Conservation (phyloP, 2,113 vertebrate genomes). For the Pionites leucogaster region DNA sequence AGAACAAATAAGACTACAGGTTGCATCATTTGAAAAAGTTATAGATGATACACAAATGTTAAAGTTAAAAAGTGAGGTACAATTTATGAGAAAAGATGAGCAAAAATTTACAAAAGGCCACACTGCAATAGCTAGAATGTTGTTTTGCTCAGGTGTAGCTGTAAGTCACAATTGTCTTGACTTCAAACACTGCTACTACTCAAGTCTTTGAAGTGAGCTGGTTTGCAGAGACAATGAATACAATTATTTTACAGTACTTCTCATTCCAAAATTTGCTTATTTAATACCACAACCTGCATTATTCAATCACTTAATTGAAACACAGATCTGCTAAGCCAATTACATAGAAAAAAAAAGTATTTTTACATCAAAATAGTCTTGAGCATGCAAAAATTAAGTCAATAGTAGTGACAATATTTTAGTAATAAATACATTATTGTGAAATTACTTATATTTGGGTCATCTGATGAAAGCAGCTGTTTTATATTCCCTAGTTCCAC, state of each 20-base stretch:
- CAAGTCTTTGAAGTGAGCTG: background rate
- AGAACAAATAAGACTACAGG: background rate
- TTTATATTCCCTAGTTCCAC: background rate
- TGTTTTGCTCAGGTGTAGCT: background rate
- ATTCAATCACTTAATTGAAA: slow-evolving; percentile 21
- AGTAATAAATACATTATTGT: background rate
- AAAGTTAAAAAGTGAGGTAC: background rate
- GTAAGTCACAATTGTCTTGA: background rate
- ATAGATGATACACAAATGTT: background rate
- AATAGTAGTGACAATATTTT: background rate
- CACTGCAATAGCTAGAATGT: background rate
- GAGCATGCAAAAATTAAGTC: background rate
- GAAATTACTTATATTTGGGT: background rate
- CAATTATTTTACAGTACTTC: background rate
- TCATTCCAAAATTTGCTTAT: background rate
- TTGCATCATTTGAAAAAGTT: background rate
- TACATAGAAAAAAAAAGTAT: background rate
- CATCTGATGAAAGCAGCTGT: slow-evolving; percentile 7
- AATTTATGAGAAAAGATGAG: background rate
- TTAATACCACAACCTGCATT: slow-evolving; percentile 24
- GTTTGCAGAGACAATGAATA: background rate
- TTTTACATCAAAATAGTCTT: background rate
- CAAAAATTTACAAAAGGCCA: background rate
- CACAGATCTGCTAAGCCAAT: background rate
- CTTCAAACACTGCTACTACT: background rate